These are phyloP conservation scores for Palaemon carinicauda DNA, from an alignment of 1,140 invertebrate genomes.

Conservation along the genomic window DNA sequence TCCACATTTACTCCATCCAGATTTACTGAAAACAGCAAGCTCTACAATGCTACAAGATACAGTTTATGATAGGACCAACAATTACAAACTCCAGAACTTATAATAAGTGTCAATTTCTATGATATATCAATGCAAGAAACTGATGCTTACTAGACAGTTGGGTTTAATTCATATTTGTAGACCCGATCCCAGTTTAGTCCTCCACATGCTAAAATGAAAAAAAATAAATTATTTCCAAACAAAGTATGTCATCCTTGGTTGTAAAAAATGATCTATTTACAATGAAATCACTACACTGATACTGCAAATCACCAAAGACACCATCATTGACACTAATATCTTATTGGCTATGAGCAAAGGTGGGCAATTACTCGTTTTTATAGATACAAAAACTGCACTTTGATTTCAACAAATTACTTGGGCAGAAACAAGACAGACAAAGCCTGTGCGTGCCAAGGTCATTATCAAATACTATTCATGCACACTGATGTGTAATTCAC, in stretches of 20 bases:
- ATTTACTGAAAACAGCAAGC: slow-evolving; percentile 57
- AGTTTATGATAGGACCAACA: slow-evolving; percentile 24
- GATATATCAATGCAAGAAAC: neutral
- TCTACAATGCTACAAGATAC: slow-evolving; percentile 42
- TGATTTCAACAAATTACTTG: neutral
- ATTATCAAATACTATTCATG: neutral
- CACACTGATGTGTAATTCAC: too few relatives aligned
- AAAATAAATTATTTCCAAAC: slow-evolving; percentile 52
- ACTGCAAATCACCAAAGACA: slow-evolving; percentile 56
- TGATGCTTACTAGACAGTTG: slow-evolving; percentile 4
- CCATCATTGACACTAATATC: slow-evolving; percentile 57
- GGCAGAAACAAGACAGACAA: slow-evolving; percentile 37
- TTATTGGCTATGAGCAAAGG: slow-evolving; percentile 56
- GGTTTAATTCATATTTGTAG: neutral
- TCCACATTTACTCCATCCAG: slow-evolving; percentile 17
- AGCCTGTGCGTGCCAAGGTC: neutral
- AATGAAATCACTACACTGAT: slow-evolving; percentile 54
- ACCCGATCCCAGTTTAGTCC: slow-evolving; percentile 29
- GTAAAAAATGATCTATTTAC: slow-evolving; percentile 58
- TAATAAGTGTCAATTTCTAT: neutral
- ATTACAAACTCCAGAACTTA: neutral
- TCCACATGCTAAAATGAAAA: slow-evolving; percentile 45
- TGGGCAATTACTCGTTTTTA: slow-evolving; percentile 22
- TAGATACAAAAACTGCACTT: too few relatives aligned
- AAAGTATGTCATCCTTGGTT: slow-evolving; percentile 49